Percentiles rank a stretch among this genome's conserved stretches.
These are phyloP conservation scores for Sitobion miscanthi DNA, from an alignment of 1,140 invertebrate species.

Conservation along the genomic window DNA sequence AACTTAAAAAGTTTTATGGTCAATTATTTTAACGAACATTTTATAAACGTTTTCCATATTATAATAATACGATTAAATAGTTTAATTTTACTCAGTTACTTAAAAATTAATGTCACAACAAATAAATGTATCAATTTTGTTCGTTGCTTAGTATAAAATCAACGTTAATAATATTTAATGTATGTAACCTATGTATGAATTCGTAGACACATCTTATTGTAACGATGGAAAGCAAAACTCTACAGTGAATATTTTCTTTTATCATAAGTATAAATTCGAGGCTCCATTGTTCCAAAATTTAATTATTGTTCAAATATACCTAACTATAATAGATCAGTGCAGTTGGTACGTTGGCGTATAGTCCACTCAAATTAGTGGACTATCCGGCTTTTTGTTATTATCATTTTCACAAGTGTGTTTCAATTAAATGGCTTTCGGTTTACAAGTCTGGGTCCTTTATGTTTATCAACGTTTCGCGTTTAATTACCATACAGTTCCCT, in stretches of 20 bases:
- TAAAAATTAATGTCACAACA: background rate
- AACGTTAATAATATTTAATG: background rate
- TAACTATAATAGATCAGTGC: background rate
- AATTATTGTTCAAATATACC: background rate
- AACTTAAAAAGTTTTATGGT: background rate
- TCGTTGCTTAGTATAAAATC: background rate
- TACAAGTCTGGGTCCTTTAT: background rate
- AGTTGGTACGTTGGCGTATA: background rate
- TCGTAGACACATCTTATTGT: background rate
- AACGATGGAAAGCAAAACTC: background rate
- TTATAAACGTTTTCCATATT: no score
- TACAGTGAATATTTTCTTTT: background rate
- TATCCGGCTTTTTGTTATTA: slow-evolving; percentile 14
- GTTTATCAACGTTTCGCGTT: background rate
- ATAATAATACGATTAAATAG: background rate
- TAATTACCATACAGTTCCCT: background rate
- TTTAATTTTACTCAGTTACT: background rate
- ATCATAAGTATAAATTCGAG: background rate
- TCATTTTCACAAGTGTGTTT: slow-evolving; percentile 15
- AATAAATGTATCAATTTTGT: background rate
- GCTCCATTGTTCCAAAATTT: background rate
- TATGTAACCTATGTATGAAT: background rate
- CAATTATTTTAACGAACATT: no score
- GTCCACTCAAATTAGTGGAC: background rate
- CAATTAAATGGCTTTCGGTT: background rate